phyloP scores from a whole-genome alignment of 2,888 invertebrate genomes.

The Amblyteles armatorius region DNA sequence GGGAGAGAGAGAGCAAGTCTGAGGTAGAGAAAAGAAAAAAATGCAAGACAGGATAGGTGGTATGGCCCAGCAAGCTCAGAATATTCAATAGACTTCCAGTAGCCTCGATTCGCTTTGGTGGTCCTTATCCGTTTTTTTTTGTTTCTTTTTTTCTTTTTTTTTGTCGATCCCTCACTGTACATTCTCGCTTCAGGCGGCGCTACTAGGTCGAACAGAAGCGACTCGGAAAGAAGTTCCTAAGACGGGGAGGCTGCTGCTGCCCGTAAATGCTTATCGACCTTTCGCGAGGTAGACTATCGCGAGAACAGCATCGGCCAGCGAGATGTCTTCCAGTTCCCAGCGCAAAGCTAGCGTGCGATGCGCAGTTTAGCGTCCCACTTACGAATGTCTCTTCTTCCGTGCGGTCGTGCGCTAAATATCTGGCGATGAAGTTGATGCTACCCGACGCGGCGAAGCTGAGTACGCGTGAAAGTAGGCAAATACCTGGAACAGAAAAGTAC shows the following conservation, averaged over 20 bases:
- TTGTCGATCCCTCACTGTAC: not conserved
- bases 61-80: conserved; percentile 29
- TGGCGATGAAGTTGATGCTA: not conserved
- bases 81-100: conserved; percentile 61
- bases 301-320: not conserved
- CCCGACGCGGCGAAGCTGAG: not conserved
- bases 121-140: not conserved
- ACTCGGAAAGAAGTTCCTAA: conserved; percentile 27
- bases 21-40: conserved; percentile 36
- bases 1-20: not conserved
- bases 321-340: not conserved
- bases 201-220: not conserved
- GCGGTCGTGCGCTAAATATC: not conserved
- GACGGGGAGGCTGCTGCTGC: conserved; percentile 38
- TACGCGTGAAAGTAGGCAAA: not conserved
- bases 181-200: not conserved
- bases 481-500: not conserved
- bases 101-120: conserved; percentile 61
- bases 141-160: conserved; percentile 4
- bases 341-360: conserved; percentile 15
- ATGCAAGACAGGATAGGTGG: not conserved
- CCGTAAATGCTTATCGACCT: conserved; percentile 69
- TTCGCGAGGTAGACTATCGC: conserved; percentile 63
- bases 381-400: conserved; percentile 15
- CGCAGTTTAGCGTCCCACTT: conserved; percentile 29